phyloP scores from a whole-genome alignment of 2,113 vertebrate species.

The Gobiocypris rarus region DNA sequence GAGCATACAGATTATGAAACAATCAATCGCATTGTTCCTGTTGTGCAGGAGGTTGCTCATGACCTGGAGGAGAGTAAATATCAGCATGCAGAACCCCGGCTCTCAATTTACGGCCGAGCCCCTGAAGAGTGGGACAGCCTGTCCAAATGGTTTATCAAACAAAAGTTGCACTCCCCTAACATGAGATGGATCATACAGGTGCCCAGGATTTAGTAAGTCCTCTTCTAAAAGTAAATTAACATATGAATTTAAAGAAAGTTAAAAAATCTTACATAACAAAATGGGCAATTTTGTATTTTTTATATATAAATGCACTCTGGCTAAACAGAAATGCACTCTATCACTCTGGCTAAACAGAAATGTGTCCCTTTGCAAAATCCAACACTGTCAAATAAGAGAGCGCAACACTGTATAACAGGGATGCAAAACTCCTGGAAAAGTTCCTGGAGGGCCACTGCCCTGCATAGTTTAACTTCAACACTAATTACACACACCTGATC shows the following conservation, averaged over 20 bases:
- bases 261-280: too few species aligned
- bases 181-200: constrained; percentile 98
- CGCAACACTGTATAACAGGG: too few species aligned
- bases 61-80: constrained; percentile 96
- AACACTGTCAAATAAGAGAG: too few species aligned
- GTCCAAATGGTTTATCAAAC: constrained; percentile 93
- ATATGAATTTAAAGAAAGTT: neutral
- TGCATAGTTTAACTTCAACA: too few species aligned
- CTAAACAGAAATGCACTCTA: too few species aligned
- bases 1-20: neutral
- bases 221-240: neutral
- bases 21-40: neutral
- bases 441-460: too few species aligned
- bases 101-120: constrained; percentile 93
- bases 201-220: constrained; percentile 94
- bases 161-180: constrained; percentile 93
- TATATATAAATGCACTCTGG: too few species aligned
- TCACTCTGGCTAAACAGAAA: too few species aligned
- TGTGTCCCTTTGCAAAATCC: too few species aligned
- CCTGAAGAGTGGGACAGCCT: constrained; percentile 86
- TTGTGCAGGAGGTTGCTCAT: constrained; percentile 86
- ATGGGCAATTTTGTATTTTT: too few species aligned
- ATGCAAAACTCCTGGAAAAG: too few species aligned
- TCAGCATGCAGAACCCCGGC: constrained; percentile 91
- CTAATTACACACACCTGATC: too few species aligned